These are phyloP conservation scores for Hiodon alosoides DNA, from an alignment of 2,113 vertebrate species.

Conservation along the genomic window DNA sequence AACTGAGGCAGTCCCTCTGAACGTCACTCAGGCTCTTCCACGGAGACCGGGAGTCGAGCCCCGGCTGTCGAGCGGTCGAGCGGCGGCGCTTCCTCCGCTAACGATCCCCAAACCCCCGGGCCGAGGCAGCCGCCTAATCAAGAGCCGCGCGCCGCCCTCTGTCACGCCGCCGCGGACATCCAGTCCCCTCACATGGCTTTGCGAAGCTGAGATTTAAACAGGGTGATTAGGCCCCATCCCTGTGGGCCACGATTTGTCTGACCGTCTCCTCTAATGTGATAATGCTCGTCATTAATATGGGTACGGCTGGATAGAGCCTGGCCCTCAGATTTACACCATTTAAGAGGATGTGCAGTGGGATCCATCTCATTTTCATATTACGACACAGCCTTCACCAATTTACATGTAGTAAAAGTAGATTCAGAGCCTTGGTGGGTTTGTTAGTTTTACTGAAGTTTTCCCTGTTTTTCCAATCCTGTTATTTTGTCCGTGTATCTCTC, in stretches of 20 bases:
- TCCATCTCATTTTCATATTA: background rate
- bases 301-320: background rate
- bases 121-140: too few species aligned
- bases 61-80: too few species aligned
- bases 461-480: background rate
- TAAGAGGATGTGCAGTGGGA: background rate
- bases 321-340: background rate
- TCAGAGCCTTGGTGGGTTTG: background rate
- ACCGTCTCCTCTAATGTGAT: background rate
- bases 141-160: too few species aligned
- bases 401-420: constrained; percentile 12
- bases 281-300: background rate
- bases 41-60: too few species aligned
- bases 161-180: background rate
- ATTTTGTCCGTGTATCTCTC: background rate
- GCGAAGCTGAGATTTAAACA: background rate
- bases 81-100: too few species aligned
- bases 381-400: background rate
- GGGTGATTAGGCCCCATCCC: background rate
- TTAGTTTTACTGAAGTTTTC: too few species aligned
- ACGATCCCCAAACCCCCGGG: too few species aligned
- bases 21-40: too few species aligned
- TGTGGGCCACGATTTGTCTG: background rate
- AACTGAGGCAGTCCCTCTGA: too few species aligned
- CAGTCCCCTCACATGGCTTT: background rate